These are phyloP conservation scores for Babyrousa celebensis DNA, from an alignment of 2,797 vertebrate genomes.

Conservation along the genomic window DNA sequence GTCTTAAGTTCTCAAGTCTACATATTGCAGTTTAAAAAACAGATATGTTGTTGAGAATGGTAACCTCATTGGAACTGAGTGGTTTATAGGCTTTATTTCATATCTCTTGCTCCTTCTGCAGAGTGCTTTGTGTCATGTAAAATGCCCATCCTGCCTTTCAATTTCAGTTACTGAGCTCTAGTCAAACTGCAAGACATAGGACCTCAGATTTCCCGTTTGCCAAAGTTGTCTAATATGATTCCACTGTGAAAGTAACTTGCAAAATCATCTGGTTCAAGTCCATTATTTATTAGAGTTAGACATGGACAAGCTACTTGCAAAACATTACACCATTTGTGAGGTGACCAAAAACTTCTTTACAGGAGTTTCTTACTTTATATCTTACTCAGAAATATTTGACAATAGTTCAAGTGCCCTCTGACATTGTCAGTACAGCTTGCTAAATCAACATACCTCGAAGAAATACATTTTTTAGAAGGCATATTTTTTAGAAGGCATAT, in stretches of 20 bases:
- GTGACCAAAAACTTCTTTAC: background rate
- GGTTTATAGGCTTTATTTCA: slow-evolving; percentile 34
- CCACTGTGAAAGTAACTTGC: background rate
- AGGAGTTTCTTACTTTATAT: background rate
- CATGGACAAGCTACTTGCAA: background rate
- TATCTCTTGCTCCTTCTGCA: background rate
- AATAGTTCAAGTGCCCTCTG: background rate
- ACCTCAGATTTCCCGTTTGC: background rate
- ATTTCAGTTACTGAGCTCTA: background rate
- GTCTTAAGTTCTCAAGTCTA: background rate
- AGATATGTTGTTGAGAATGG: background rate
- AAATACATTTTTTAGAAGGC: background rate
- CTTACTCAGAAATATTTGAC: slow-evolving; percentile 17
- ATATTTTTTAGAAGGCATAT: background rate
- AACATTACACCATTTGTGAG: slow-evolving; percentile 10
- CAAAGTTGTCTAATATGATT: background rate
- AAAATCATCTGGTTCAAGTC: background rate
- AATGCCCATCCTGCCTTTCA: background rate
- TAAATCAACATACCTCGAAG: background rate
- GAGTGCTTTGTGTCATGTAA: background rate
- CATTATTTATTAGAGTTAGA: background rate
- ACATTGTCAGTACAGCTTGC: background rate
- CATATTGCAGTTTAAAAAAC: background rate
- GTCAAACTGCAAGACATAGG: background rate
- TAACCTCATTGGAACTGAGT: background rate